Percentiles rank a stretch among this genome's conserved stretches.
phyloP scores from a whole-genome alignment of 2,113 vertebrate species.

The Callionymus lyra region DNA sequence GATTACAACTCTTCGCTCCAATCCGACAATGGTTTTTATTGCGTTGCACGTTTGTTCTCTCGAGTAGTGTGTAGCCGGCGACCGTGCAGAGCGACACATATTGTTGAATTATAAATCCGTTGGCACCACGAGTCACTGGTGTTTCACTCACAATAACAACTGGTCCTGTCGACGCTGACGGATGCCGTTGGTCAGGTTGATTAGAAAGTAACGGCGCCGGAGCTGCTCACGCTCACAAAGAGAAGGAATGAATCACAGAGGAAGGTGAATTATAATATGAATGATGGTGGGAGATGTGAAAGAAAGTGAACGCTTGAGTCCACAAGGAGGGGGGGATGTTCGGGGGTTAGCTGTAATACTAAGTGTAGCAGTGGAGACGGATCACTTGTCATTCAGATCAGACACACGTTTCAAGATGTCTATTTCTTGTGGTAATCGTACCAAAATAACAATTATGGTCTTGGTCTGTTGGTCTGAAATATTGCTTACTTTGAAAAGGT shows the following conservation, averaged over 20 bases:
- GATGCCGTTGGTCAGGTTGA: constrained; percentile 29
- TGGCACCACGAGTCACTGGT: neutral
- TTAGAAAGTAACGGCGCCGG: constrained; percentile 14
- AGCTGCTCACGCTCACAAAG: constrained; percentile 4
- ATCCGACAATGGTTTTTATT: no score
- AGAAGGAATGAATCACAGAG: constrained; percentile 16
- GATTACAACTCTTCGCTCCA: no score
- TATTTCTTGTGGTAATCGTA: no score
- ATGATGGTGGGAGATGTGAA: constrained; percentile 10
- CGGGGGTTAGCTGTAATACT: neutral
- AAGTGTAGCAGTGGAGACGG: no score
- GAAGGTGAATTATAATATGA: constrained; percentile 26
- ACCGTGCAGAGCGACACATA: no score
- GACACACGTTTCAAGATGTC: no score
- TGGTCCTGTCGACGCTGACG: constrained; percentile 30
- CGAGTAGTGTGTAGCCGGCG: no score
- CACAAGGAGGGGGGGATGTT: constrained; percentile 1
- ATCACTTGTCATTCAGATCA: no score
- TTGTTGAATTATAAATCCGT: constrained; percentile 13
- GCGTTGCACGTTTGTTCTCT: no score
- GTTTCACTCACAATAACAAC: constrained; percentile 16
- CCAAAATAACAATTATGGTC: no score
- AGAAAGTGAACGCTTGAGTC: neutral
- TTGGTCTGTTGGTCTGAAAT: no score
- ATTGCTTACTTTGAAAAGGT: no score